Percentiles rank a stretch among this genome's conserved stretches.
Conservation (phyloP, 2,888 invertebrate species). For the Stenchaetothrips biformis region DNA sequence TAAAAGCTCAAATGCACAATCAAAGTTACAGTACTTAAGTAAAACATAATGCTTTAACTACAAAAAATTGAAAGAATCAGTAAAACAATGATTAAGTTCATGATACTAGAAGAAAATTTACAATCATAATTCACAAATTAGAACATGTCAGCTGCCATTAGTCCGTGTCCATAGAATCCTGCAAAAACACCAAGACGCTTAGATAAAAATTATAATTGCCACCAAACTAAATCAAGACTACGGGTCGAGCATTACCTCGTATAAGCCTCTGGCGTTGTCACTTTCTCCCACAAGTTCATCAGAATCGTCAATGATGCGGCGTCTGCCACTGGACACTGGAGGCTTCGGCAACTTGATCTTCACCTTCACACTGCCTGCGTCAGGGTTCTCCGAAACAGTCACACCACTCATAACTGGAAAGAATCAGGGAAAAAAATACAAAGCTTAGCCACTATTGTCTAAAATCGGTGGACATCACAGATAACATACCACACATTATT, state of each 20-base stretch:
- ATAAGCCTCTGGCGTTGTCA: conserved; percentile 4
- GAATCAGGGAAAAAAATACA: neutral
- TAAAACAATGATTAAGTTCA: neutral
- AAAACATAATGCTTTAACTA: neutral
- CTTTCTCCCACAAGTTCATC: neutral
- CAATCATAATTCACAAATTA: neutral
- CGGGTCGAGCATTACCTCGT: neutral
- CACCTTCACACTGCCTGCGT: neutral
- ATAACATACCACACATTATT: neutral
- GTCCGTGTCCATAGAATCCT: neutral
- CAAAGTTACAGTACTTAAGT: neutral
- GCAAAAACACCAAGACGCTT: neutral
- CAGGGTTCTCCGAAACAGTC: neutral
- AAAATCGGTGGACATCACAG: neutral
- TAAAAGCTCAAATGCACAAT: too few relatives aligned
- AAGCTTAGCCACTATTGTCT: neutral
- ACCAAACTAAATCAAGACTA: too few relatives aligned
- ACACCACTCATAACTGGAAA: neutral
- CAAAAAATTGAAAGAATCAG: neutral
- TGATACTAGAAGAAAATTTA: neutral
- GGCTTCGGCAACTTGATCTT: neutral
- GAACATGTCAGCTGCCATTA: neutral
- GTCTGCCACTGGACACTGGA: neutral
- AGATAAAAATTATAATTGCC: neutral
- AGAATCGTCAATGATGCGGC: neutral